These are phyloP conservation scores for Athene noctua DNA, from an alignment of 2,113 vertebrate genomes.

Conservation along the genomic window DNA sequence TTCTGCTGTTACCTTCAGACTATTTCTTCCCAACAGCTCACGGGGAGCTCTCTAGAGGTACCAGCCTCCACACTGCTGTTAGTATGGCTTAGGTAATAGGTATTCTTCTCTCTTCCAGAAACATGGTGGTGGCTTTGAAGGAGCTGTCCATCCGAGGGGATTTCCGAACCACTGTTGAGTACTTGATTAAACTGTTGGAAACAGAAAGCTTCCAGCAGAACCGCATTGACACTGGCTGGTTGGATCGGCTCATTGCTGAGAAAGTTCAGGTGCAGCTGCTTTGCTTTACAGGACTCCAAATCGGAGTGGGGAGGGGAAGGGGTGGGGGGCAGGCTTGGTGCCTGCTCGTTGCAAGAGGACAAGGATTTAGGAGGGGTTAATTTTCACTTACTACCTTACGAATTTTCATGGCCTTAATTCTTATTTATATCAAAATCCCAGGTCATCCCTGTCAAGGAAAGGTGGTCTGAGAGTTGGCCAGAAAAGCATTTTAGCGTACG, in stretches of 20 bases:
- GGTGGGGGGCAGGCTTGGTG: too few species aligned
- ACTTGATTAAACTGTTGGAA: conserved; percentile 95
- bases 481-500: background rate
- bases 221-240: conserved; percentile 95
- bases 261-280: conserved; percentile 90
- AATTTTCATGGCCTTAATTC: background rate
- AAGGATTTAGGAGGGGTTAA: background rate
- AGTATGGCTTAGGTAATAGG: background rate
- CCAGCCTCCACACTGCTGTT: fast-evolving
- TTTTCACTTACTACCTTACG: background rate
- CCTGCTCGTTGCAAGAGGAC: background rate
- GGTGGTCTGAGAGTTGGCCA: background rate
- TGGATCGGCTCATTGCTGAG: conserved; percentile 95
- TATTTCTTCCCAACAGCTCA: background rate
- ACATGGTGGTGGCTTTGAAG: conserved; percentile 98
- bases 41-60: background rate
- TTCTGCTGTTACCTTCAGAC: background rate
- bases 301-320: background rate
- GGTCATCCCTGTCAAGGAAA: background rate
- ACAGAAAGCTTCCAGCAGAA: conserved; percentile 98
- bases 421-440: background rate
- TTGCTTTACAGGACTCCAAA: fast-evolving
- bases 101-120: conserved; percentile 72
- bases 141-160: conserved; percentile 97
- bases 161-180: conserved; percentile 97